Base-by-base conservation (phyloP, 2,888 invertebrate genomes). In the Gymnosoma rotundatum region DNA sequence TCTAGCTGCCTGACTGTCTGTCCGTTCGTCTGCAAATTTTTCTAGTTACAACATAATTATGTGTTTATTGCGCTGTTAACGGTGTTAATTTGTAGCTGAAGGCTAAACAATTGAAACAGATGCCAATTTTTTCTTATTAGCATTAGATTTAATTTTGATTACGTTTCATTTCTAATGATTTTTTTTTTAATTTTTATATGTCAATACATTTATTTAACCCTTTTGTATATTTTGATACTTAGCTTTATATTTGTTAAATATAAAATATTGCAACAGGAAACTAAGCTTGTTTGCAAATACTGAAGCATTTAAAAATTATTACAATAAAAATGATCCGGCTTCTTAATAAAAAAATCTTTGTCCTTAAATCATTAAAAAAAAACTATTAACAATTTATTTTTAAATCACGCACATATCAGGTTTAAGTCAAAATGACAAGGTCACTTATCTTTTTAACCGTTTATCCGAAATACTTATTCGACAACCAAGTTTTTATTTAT, bases 101-200 rank as follows among this genome's bases (percentile, higher is more conserved):
- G 75, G 79, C 75, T 66, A 83, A 75, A 83, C 76, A 83, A 83
- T 80, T 80, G 83, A 76, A 83, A 63, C 83, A 83, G 83, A 83
- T 83, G 83, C 79, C 70, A 48, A 12, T 52, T 60, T 66, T 60
- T 58, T n/a, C n/a, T 20, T 21, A 18, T 66, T 50, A 36, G 10
- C 38, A 38, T 50, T 20, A 45, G 18, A 52, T 67, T 80, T 54
- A 54, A 45, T 54, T 74, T 74, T 80, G 67, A 80, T 73, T 73
- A 66, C 54, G 48, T 67, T 42, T 20, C 32, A 52, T 7, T 60
- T 38, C 0, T 9, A 66, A 73, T 60, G 58, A 52, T n/a, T 2
- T 25, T 25, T 66, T 80, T 54, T n/a, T 36, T 61, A 52, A 60
- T 63, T 10, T 25, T 16, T 60, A 7, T 20, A n/a, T 45, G n/a